Conservation (phyloP, 2,113 vertebrate genomes). For the Scalopus aquaticus region DNA sequence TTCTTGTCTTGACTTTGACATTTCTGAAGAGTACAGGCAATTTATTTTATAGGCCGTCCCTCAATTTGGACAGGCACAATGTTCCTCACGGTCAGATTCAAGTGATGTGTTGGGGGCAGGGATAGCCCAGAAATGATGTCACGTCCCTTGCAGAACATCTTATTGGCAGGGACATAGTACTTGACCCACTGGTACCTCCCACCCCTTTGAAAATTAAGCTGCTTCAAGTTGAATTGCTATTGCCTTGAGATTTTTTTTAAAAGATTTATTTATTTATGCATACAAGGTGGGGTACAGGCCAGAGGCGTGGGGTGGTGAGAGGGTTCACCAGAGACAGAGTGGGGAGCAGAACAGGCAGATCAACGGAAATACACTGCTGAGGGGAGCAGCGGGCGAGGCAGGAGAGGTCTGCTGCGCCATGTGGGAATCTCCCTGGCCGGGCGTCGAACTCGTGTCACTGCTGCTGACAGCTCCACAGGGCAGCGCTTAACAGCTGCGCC, state of each 20-base stretch:
- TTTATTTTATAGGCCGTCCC: constrained; percentile 11
- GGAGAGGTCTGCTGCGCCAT: no score
- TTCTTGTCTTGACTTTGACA: constrained; percentile 8
- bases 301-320: no score
- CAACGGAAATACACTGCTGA: no score
- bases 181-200: background rate
- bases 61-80: background rate
- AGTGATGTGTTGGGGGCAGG: background rate
- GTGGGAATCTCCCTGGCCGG: no score
- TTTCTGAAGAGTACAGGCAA: constrained; percentile 7
- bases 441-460: no score
- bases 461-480: no score
- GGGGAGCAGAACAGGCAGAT: no score
- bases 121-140: background rate
- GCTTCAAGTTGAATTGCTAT: constrained; percentile 2
- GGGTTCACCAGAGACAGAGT: no score
- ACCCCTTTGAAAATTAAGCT: background rate
- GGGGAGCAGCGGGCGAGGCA: no score
- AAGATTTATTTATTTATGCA: no score
- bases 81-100: background rate
- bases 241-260: background rate
- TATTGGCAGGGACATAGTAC: background rate
- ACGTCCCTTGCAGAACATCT: background rate
- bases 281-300: no score
- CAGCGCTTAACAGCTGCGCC: no score